Evolutionary conservation across 2,888 invertebrate species (phyloP).

Genomic region (Phorcus lineatus): DNA sequence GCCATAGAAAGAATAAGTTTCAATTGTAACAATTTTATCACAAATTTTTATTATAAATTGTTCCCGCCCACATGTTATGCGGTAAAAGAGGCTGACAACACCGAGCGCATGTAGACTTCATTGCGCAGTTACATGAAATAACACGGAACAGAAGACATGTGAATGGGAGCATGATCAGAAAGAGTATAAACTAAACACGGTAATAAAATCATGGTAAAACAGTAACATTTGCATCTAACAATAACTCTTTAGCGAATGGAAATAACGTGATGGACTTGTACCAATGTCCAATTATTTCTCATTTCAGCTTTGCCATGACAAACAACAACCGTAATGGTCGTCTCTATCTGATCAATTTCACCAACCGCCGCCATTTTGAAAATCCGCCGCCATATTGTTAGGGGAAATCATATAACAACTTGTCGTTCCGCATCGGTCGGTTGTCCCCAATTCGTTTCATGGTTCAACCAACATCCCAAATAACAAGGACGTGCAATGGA

Average conservation of each 20-base stretch:
- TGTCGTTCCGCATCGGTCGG: no score
- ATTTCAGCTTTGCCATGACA: not conserved
- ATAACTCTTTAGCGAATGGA: not conserved
- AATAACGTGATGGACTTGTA: not conserved
- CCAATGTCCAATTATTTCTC: not conserved
- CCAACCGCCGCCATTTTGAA: no score
- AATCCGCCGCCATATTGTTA: no score
- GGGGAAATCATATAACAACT: no score
- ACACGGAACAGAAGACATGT: not conserved
- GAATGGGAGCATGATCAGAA: conserved; percentile 1
- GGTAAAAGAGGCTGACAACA: conserved; percentile 4
- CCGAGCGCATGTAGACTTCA: conserved; percentile 1
- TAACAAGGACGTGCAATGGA: no score
- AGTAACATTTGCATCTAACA: conserved; percentile 8
- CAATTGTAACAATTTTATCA: conserved; percentile 10
- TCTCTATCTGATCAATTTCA: not conserved
- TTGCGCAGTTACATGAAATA: not conserved
- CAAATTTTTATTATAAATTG: conserved; percentile 8
- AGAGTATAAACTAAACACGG: not conserved
- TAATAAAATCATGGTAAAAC: conserved; percentile 7
- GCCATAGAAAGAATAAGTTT: not conserved
- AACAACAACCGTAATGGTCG: not conserved
- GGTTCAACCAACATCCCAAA: no score
- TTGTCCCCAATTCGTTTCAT: no score
- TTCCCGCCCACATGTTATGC: not conserved